Base-by-base conservation (phyloP, 23 tunicate genomes). In the Styela clava region DNA sequence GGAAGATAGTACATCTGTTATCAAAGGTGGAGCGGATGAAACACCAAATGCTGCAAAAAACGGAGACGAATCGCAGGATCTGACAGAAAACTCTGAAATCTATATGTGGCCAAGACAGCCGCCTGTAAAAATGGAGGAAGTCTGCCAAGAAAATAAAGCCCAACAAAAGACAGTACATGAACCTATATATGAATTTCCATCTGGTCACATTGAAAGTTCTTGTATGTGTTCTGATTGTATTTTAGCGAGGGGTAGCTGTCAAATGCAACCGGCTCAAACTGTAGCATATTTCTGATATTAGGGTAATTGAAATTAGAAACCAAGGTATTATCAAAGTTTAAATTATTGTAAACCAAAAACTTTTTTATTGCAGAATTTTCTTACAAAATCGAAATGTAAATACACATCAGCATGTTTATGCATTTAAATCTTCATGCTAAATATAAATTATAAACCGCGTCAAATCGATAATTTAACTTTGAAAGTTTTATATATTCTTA, bases 211-310 rank as follows among this genome's bases (percentile, higher is more conserved):
- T 32, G 97, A 87, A 61, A 83, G 80, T 35, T 92, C 97, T 27
- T 92, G 97, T 69, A 92, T 92, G 97, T 92, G 97, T 44, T 74
- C 83, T 2, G 97, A 92, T 74, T 92, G 97, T 68, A 84, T 83
- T 27, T 67, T 92, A 29, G 92, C 97, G 1, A 52, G 97, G 61
- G 31, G 44, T 2, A 91, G 97, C 37, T 84, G 88, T 64, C 94
- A 89, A 73, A 23, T 89, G 69, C 82, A 79, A 64, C 76, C 88
- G 22, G 74, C 94, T 22, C 69, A 28, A 26, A 34, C 71, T 16
- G 72, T 67, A 63, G 77, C 84, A 3, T 85, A 78, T 78, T 85
- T 71, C 37, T 71, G 35, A 68, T 31, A 24, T 16, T 31, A 31
- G 28, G 16, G 28, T n/a, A n/a, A 21, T 0, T 61, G 64, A 21